Base-by-base conservation (phyloP, 92 coral and sea anemone species). In the Epizoanthus ramosus region DNA sequence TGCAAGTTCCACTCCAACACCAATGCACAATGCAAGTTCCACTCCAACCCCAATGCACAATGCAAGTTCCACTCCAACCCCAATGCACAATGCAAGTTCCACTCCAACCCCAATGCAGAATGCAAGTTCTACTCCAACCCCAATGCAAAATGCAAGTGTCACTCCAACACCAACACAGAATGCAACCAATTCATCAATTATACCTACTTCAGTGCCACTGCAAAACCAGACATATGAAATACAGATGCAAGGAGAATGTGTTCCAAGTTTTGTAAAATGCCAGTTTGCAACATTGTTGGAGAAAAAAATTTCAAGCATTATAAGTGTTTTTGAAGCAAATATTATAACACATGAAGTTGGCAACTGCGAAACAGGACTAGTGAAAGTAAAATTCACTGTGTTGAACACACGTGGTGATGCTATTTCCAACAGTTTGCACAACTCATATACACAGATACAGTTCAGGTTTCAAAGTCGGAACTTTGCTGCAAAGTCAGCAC, bases 171-270 rank as follows among this genome's bases (percentile, higher is more conserved):
- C 43, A 39, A 45, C 16, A 12, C 15, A 57, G 6, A 50, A 45
- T 18, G 58, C 80, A 8, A 57, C 80, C 8, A 75, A 53, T 58
- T 12, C 63, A 3, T 41, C 69, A 1, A 37, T 77, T 61, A 28
- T 65, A 1, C 37, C 71, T 21, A 77, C 71, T 21, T 28, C 57
- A 8, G n/a, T 63, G 16, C 13, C 37, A 19, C 19, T 10, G 21
- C 58, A 60, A 21, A 77, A 77, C 71, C 28, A 41, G 65, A 77
- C 82, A 3, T 77, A 77, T 43, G 71, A 59, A 9, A 37, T 77
- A 37, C 57, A 61, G 17, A 43, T 77, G 71, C 60, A 60, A 39
- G 82, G 82, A 22, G 82, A 77, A 43, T 77, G 82, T 22, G 70
- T 37, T 14, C 17, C 57, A 6, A 61, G 17, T 21, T 77, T 77